Evolutionary conservation across 1,140 invertebrate species (phyloP), one percentile per base, ranked within the genome.

Genomic region (Littorina saxatilis): DNA sequence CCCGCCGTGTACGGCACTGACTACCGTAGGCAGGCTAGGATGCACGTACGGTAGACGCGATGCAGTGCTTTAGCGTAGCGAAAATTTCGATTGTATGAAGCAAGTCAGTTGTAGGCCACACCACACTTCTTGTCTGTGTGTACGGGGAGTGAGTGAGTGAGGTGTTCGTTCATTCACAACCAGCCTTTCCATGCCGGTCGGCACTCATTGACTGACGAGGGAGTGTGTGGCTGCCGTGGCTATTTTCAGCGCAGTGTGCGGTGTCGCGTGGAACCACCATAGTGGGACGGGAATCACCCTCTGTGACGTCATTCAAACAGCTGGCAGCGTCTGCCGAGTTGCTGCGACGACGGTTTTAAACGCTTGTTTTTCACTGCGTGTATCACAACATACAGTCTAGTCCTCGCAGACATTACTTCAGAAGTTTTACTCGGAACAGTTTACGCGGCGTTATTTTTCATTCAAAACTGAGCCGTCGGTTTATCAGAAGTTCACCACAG

Each of bases 191-290:
- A 32, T 78, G 9, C 29, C n/a, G 37, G 35, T n/a, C 43, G 43
- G 76, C 55, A 78, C 76, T 78, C 76, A 78, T 78, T 78, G 76
- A 78, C 76, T 78, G 58, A n/a, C n/a, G n/a, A n/a, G n/a, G 66
- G 66, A 68, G 66, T 29, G 43, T 20, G 76, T 61, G 55, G 55
- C 50, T 29, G 55, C n/a, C n/a, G n/a, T n/a, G n/a, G n/a, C 76
- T 78, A 78, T 78, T 78, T 78, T 78, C 39, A 58, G 76, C 55
- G 17, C n/a, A 15, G 70, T 40, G 35, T 13, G 74, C 76, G 39
- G 55, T 78, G 76, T 78, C 76, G 76, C 39, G 39, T 73, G 43
- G 39, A 52, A 52, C 43, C 76, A 40, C 55, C 39, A 15, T 39
- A n/a, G n/a, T 47, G 52, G 76, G 76, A 78, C 76, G 58, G 76